phyloP scores from a whole-genome alignment of 2,113 vertebrate genomes.

The Callospermophilus lateralis region DNA sequence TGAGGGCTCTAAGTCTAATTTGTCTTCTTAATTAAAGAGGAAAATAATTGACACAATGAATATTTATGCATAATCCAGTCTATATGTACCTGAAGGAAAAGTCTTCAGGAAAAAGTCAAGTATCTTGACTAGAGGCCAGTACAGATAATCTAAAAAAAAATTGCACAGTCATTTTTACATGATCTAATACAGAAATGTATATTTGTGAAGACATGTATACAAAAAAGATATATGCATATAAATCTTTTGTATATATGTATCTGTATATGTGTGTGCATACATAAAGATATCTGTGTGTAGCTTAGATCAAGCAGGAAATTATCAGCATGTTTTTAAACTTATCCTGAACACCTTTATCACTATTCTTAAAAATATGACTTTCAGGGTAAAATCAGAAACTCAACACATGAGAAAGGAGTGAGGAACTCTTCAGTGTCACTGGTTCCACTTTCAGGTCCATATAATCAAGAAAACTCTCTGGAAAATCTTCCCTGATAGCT shows the following conservation, averaged over 20 bases:
- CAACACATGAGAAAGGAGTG: background rate
- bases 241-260: no score
- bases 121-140: no score
- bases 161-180: no score
- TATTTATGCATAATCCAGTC: constrained; percentile 9
- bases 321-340: background rate
- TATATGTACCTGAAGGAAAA: background rate
- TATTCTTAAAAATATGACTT: background rate
- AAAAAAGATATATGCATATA: no score
- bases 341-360: background rate
- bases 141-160: no score
- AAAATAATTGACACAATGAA: background rate
- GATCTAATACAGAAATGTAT: no score
- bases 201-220: no score
- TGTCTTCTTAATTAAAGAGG: background rate
- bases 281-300: background rate
- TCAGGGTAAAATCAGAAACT: background rate
- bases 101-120: background rate
- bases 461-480: background rate
- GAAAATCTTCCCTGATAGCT: background rate
- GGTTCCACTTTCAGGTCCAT: background rate
- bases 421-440: background rate
- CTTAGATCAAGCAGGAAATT: background rate
- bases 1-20: background rate
- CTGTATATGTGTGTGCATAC: no score